phyloP scores from a whole-genome alignment of 2,113 vertebrate species.

The Callipepla californica region DNA sequence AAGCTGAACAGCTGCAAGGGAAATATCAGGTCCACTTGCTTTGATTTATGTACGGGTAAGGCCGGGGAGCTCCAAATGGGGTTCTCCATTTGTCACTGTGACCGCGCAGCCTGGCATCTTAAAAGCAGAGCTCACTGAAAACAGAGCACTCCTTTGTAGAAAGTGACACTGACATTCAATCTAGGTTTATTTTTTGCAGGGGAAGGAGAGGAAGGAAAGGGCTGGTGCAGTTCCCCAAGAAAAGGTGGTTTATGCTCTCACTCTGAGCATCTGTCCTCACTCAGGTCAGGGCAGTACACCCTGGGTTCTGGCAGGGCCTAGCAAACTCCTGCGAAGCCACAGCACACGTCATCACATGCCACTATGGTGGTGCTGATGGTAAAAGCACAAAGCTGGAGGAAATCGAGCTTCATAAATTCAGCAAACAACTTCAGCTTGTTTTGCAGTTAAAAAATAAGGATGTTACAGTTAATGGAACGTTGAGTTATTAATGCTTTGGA shows the following conservation, averaged over 20 bases:
- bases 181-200: conserved; percentile 45
- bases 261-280: not conserved
- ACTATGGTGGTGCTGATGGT: not conserved
- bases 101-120: conserved; percentile 49
- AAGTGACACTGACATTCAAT: conserved; percentile 65
- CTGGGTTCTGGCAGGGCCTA: not conserved
- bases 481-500: not conserved
- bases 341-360: not conserved
- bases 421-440: not conserved
- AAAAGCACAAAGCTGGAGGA: not conserved
- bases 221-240: not conserved
- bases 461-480: not conserved
- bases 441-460: not conserved
- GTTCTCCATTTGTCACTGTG: conserved; percentile 62
- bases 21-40: conserved; percentile 50
- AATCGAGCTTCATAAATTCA: not conserved
- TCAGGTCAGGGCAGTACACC: not conserved
- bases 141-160: conserved; percentile 47
- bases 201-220: not conserved
- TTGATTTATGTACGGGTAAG: conserved; percentile 54
- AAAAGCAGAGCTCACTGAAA: conserved; percentile 52
- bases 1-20: conserved; percentile 58
- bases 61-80: not conserved
- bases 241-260: not conserved
- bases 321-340: not conserved